Evolutionary conservation across 2,113 vertebrate species (phyloP).

Genomic region (Oncorhynchus nerka): DNA sequence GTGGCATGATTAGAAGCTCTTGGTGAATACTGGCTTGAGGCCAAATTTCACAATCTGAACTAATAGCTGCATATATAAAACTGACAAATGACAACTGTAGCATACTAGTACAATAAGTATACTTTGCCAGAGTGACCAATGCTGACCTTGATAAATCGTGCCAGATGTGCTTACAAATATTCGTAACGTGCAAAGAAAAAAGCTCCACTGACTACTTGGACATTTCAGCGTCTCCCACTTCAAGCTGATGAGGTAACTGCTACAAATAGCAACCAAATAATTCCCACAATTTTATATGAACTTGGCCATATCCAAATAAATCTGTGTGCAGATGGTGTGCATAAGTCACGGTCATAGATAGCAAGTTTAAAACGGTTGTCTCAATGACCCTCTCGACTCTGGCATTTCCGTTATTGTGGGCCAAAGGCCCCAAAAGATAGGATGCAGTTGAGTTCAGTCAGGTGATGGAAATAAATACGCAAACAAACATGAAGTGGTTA

Average conservation of each 20-base stretch:
- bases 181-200: constrained; percentile 1
- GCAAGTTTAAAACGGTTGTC: constrained; percentile 71
- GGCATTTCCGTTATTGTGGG: neutral
- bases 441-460: neutral
- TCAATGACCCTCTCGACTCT: constrained; percentile 16
- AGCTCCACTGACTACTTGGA: neutral
- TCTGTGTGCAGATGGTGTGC: constrained; percentile 20
- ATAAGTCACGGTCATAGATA: constrained; percentile 1
- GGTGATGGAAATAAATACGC: constrained; percentile 2
- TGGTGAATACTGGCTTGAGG: no score
- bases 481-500: constrained; percentile 11
- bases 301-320: neutral
- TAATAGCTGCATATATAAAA: no score
- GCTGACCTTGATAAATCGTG: neutral
- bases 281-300: neutral
- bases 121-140: constrained; percentile 15
- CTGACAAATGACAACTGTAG: neutral
- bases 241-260: neutral
- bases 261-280: neutral
- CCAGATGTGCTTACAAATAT: constrained; percentile 3
- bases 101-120: constrained; percentile 41
- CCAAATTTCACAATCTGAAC: no score
- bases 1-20: no score
- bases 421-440: neutral
- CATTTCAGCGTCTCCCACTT: neutral